phyloP scores from a whole-genome alignment of 2,888 invertebrate genomes.

The Drosophila mettleri region DNA sequence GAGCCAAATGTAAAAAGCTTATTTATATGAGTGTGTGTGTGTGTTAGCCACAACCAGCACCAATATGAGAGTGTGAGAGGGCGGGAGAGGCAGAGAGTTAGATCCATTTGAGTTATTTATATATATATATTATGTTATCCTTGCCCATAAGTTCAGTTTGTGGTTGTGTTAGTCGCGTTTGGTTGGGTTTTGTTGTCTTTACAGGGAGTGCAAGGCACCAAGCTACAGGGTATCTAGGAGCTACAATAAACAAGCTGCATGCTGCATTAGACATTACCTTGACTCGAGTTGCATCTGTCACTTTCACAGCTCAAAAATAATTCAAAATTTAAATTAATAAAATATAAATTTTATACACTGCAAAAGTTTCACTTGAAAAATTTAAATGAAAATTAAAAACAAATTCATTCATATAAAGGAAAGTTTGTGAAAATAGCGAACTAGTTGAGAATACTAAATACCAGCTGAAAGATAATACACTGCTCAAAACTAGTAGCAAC shows the following conservation, averaged over 20 bases:
- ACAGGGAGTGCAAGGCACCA: conserved; percentile 3
- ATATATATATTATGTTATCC: not conserved
- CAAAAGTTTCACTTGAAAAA: not conserved
- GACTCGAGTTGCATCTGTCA: conserved; percentile 4
- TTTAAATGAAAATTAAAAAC: not conserved
- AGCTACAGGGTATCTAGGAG: conserved; percentile 16
- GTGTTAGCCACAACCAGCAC: conserved; percentile 52
- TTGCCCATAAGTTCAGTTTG: not conserved
- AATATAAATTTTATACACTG: not conserved
- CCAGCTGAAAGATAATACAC: not conserved
- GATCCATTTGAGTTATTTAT: not conserved
- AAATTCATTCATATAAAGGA: not conserved
- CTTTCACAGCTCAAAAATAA: conserved; percentile 7
- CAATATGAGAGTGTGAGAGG: conserved; percentile 9
- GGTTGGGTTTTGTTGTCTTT: not conserved
- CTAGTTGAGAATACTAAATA: not conserved
- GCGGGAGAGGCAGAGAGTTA: conserved; percentile 9
- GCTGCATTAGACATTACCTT: conserved; percentile 49
- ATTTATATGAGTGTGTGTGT: not conserved
- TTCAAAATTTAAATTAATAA: not conserved
- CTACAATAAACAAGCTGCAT: conserved; percentile 29
- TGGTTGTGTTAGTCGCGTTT: conserved; percentile 14
- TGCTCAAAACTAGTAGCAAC: not conserved
- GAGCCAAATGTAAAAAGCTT: not conserved
- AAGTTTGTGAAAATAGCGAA: not conserved